A percentile compares a stretch with the other conserved stretches of the same genome.
Evolutionary conservation across 2,888 invertebrate species (phyloP).

Genomic region (Hyppa rectilinea): DNA sequence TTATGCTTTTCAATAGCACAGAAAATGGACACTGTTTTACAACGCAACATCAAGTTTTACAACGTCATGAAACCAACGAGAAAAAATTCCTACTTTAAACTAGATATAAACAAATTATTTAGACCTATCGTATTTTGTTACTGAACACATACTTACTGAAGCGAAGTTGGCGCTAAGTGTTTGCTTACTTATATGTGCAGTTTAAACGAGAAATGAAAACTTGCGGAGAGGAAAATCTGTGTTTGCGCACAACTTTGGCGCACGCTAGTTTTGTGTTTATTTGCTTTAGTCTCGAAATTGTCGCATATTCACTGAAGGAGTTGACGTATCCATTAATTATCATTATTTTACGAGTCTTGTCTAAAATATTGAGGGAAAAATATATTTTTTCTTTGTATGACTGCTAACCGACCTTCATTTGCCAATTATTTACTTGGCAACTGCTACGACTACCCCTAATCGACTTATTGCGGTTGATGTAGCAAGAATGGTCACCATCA

Average conservation of each 20-base stretch:
- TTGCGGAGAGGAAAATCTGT: constrained; percentile 17
- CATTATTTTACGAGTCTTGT: not conserved
- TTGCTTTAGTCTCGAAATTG: not conserved
- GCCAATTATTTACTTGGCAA: not conserved
- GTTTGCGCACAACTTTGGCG: constrained; percentile 14
- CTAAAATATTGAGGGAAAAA: not conserved
- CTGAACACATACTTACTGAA: constrained; percentile 23
- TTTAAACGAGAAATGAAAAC: constrained; percentile 33
- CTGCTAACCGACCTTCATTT: not conserved
- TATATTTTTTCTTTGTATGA: not conserved
- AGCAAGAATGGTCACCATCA: not conserved
- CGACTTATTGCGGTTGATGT: not conserved
- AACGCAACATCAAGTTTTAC: not conserved
- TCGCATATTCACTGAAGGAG: not conserved
- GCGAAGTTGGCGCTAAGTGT: constrained; percentile 33
- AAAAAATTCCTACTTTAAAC: constrained; percentile 26
- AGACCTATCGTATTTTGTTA: constrained; percentile 30
- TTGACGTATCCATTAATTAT: not conserved
- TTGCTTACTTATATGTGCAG: constrained; percentile 37
- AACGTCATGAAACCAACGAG: not conserved
- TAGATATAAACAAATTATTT: constrained; percentile 35
- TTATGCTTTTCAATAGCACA: not conserved
- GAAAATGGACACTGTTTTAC: not conserved
- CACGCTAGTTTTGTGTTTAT: constrained; percentile 19
- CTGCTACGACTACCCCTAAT: not conserved